A percentile compares a stretch with the other conserved stretches of the same genome.
These are phyloP conservation scores for Capitulum mitella DNA, from an alignment of 2,888 invertebrate species.

Conservation along the genomic window DNA sequence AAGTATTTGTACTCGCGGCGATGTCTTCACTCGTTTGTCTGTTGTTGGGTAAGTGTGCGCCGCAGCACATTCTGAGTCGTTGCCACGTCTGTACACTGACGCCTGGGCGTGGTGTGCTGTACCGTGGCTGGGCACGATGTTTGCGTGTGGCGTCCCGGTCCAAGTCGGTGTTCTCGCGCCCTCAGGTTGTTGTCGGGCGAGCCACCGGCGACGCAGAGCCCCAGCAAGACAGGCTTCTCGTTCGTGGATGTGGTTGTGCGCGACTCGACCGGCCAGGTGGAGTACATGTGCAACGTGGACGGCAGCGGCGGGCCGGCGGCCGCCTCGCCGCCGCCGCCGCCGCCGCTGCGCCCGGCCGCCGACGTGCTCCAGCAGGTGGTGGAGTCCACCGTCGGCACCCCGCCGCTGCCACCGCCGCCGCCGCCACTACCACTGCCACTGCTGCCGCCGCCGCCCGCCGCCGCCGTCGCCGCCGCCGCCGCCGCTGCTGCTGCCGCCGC, in stretches of 20 bases:
- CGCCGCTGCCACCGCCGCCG: background rate
- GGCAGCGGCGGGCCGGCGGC: background rate
- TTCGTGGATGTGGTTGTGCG: constrained; percentile 13
- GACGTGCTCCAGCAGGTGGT: constrained; percentile 11
- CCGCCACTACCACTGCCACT: background rate
- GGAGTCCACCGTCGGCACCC: background rate
- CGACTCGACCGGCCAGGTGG: background rate
- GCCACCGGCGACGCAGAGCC: background rate
- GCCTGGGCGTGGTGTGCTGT: too few relatives aligned
- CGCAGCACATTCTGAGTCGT: too few relatives aligned
- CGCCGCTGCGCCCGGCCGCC: background rate
- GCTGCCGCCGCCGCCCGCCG: too few relatives aligned
- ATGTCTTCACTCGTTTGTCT: too few relatives aligned
- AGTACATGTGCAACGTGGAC: constrained; percentile 16
- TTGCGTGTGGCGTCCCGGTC: too few relatives aligned
- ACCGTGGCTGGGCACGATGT: too few relatives aligned
- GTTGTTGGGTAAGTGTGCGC: too few relatives aligned
- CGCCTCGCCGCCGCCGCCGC: background rate
- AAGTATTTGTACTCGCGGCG: too few relatives aligned
- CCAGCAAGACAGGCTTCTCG: constrained; percentile 4
- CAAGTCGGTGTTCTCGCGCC: too few relatives aligned
- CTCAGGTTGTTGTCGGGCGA: background rate
- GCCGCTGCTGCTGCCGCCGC: too few relatives aligned
- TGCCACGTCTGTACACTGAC: too few relatives aligned
- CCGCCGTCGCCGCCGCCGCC: background rate